A percentile compares a stretch with the other conserved stretches of the same genome.
Conservation (phyloP, 2,888 invertebrate species). For the Drosophila pseudotalamancana region DNA sequence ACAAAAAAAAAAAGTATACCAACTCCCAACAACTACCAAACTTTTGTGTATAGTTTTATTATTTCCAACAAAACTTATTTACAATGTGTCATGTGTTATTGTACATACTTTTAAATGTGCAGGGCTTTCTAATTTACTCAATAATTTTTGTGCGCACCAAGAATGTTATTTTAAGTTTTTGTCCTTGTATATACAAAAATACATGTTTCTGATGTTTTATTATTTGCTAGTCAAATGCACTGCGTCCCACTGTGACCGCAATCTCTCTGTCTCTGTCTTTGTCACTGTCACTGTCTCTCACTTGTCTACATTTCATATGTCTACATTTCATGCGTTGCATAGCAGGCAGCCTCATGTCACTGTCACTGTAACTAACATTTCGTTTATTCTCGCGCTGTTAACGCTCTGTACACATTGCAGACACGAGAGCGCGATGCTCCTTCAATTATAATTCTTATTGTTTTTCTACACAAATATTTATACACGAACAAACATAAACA, state of each 20-base stretch:
- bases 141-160: slow-evolving; percentile 27
- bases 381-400: slow-evolving; percentile 26
- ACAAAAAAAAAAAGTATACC: slow-evolving; percentile 8
- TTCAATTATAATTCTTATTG: slow-evolving; percentile 44
- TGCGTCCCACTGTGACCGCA: slow-evolving; percentile 19
- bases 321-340: slow-evolving; percentile 33
- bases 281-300: slow-evolving; percentile 7
- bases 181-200: slow-evolving; percentile 31
- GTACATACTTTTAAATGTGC: slow-evolving; percentile 32
- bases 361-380: slow-evolving; percentile 69
- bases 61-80: slow-evolving; percentile 9
- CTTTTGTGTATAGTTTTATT: slow-evolving; percentile 56
- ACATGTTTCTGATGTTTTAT: slow-evolving; percentile 11
- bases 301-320: slow-evolving; percentile 1
- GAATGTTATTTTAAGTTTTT: slow-evolving; percentile 30
- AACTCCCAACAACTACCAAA: slow-evolving; percentile 46
- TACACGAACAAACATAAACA: slow-evolving; percentile 34
- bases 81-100: slow-evolving; percentile 33
- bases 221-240: slow-evolving; percentile 21
- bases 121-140: slow-evolving; percentile 37
- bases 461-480: slow-evolving; percentile 46
- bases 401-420: slow-evolving; percentile 36
- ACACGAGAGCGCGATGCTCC: slow-evolving; percentile 9
- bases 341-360: slow-evolving; percentile 47
- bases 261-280: slow-evolving; percentile 7